Evolutionary conservation across 2,888 invertebrate species (phyloP), one percentile per base, ranked within the genome.

Genomic region (Drosophila mercatorum): DNA sequence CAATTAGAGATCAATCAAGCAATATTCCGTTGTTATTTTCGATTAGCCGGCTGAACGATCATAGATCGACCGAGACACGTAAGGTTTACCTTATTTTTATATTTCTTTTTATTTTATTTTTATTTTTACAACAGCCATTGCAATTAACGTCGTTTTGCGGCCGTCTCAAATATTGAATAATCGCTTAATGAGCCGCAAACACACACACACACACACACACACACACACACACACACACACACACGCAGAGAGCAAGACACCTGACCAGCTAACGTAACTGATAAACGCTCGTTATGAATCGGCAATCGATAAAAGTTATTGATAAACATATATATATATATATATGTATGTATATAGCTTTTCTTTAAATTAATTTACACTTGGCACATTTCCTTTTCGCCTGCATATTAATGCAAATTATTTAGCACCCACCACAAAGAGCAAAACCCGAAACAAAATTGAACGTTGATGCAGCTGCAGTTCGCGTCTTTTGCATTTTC

Each of bases 1-100:
- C 88, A 74, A 81, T 83, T 79, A 60, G 55, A 69, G 76, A 76
- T 76, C 81, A 76, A 76, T 81, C 80, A 74, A 68, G 55, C 81
- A 66, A 75, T 81, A 68, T 68, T 71, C 38, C 63, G 51, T 41
- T 22, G 36, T 31, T 49, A 26, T 63, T 65, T 77, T 80, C 77
- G 69, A 85, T 88, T 88, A 70, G 49, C 63, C 68, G 72, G 55
- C 64, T 67, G 66, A 75, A 10, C 67, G 69, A n/a, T 40, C 43
- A 53, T 57, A 53, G 40, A 60, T 43, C 63, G 52, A 58, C 31
- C 55, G 49, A 55, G 44, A 68, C 68, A 68, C 77, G 64, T 78
- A 72, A 81, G 40, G 41, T 59, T 68, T 66, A 78, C 10, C 8
- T n/a, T 49, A 14, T 28, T 3, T 28, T 4, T 14, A 3, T 8